A percentile compares a stretch with the other conserved stretches of the same genome.
Conservation (phyloP, 2,888 invertebrate genomes). For the Chironomus riparius region DNA sequence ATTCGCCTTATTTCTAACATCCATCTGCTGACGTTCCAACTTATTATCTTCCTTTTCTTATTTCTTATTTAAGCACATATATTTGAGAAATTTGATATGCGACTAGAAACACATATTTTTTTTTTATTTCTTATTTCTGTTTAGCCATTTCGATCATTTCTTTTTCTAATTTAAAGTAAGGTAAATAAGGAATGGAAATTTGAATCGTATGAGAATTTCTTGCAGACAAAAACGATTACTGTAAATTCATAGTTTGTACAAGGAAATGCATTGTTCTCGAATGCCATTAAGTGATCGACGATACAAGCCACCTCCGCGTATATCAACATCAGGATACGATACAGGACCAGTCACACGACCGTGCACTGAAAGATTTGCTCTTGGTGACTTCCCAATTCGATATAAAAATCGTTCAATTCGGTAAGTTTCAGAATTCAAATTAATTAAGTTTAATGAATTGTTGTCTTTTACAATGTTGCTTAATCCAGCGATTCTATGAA, state of each 20-base stretch:
- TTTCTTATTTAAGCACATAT: too few species aligned
- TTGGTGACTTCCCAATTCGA: background rate
- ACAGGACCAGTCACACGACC: background rate
- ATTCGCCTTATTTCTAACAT: too few species aligned
- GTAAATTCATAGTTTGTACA: background rate
- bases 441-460: too few species aligned
- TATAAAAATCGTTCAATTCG: background rate
- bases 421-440: background rate
- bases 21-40: background rate
- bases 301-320: slow-evolving; percentile 17
- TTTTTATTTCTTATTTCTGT: background rate
- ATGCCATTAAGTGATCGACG: slow-evolving; percentile 18
- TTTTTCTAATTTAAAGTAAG: background rate
- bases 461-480: too few species aligned
- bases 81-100: background rate
- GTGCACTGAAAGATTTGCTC: background rate
- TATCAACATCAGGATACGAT: background rate
- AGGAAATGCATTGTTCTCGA: slow-evolving; percentile 15
- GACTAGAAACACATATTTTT: background rate
- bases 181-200: background rate
- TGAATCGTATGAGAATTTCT: background rate
- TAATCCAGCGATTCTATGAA: background rate
- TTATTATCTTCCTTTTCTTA: background rate
- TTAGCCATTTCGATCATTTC: background rate
- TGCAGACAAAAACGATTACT: background rate